Conservation (phyloP, 2,113 vertebrate species). For the Myiozetetes cayanensis region DNA sequence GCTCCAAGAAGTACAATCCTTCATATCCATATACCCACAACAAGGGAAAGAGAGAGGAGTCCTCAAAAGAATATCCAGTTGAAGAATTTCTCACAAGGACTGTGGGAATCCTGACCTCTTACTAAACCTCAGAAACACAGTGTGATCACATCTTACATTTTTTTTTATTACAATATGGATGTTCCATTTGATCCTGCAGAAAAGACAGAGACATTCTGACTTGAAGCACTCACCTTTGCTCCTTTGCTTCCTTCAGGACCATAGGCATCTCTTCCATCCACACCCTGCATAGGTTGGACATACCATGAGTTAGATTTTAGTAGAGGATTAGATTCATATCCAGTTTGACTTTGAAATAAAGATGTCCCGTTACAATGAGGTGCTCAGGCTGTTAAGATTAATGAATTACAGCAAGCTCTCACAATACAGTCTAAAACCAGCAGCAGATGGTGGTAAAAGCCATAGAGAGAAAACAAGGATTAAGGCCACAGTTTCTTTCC, state of each 20-base stretch:
- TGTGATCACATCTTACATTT: background rate
- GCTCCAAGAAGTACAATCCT: background rate
- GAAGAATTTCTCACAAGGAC: background rate
- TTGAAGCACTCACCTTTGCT: slow-evolving; percentile 68
- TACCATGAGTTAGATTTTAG: background rate
- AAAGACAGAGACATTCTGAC: background rate
- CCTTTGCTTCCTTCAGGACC: slow-evolving; percentile 76
- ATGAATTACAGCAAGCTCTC: background rate
- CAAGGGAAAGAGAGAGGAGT: background rate
- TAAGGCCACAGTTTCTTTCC: background rate
- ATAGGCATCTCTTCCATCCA: slow-evolving; percentile 69
- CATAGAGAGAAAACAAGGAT: background rate
- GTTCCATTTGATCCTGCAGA: background rate
- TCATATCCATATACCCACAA: background rate
- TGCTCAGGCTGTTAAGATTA: background rate
- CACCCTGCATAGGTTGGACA: slow-evolving; percentile 50
- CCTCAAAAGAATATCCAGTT: background rate
- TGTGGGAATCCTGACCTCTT: background rate
- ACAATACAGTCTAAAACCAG: background rate
- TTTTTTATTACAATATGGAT: background rate
- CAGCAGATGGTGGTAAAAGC: background rate
- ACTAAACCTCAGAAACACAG: background rate
- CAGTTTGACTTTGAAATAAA: background rate
- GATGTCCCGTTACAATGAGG: background rate
- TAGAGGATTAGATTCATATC: background rate